These are phyloP conservation scores for Darevskia mixta DNA, from an alignment of 2,797 vertebrate genomes.

Conservation along the genomic window DNA sequence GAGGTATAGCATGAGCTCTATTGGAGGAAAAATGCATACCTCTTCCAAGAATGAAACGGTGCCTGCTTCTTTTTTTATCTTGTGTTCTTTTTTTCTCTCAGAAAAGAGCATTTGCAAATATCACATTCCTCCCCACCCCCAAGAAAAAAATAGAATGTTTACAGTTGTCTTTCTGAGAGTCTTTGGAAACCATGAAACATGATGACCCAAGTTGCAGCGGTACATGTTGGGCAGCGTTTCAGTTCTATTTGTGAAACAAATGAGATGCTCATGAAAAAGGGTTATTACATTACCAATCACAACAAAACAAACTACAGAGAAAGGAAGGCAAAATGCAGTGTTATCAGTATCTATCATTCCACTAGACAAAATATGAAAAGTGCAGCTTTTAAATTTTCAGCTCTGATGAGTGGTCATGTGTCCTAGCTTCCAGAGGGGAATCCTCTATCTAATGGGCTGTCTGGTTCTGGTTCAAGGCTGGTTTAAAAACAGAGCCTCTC, in stretches of 20 bases:
- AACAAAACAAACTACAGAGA: not conserved
- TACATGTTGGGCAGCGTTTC: slow-evolving; percentile 58
- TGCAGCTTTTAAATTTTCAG: not conserved
- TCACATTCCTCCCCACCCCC: slow-evolving; percentile 42
- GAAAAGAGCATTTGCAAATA: slow-evolving; percentile 64
- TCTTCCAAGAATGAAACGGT: slow-evolving; percentile 35
- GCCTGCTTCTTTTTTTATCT: not conserved
- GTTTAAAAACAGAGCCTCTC: not conserved
- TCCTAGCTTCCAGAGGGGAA: not conserved
- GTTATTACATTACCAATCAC: slow-evolving; percentile 26
- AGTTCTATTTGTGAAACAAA: slow-evolving; percentile 61
- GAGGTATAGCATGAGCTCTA: slow-evolving; percentile 45
- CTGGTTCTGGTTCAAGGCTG: not conserved
- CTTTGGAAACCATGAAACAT: slow-evolving; percentile 62
- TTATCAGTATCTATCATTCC: not conserved
- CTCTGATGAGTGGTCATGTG: not conserved
- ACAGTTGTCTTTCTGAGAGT: slow-evolving; percentile 65
- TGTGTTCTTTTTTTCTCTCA: slow-evolving; percentile 58
- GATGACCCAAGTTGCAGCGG: slow-evolving; percentile 56
- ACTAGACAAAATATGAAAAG: slow-evolving; percentile 1
- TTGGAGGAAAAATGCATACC: slow-evolving; percentile 56
- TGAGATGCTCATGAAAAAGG: slow-evolving; percentile 14
- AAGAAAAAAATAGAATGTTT: slow-evolving; percentile 61
- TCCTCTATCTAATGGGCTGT: not conserved
- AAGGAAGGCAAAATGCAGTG: not conserved